Base-by-base conservation (phyloP, 2,888 invertebrate species). In the Phyllotreta striolata region DNA sequence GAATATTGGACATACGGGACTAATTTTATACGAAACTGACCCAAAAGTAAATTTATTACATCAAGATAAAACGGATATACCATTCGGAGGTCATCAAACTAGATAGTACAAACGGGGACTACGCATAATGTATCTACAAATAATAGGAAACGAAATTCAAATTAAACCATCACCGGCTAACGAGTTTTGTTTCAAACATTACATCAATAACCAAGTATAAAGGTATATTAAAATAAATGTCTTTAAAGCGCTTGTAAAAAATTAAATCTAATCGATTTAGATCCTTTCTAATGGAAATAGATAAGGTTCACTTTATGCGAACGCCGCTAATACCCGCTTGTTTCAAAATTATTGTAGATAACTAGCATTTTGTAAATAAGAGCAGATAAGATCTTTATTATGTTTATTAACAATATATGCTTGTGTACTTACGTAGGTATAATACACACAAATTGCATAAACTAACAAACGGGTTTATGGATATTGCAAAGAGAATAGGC, bases 351-450 rank as follows among this genome's bases (percentile, higher is more conserved):
- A 52, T 52, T 52, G 35, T 37, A 52, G 35, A 37, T 52, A 37
- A 10, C 37, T 13, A 5, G 35, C 12, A 52, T 52, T 37, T 52
- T 34, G 52, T 52, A 52, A 52, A 52, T 52, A 52, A 35, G 35
- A 35, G 37, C 34, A 35, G 52, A 52, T 52, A 52, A 5, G 34
- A 52, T 52, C 52, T 52, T 52, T 52, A 52, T 52, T 52, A 52
- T 8, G 37, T 12, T 37, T 37, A 52, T 52, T 8, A 52, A 52
- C 52, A 52, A 52, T 10, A 5, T 52, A 35, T 34, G 4, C 24
- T 35, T 44, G 44, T 44, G 37, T 9, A 52, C 9, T 38, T 24
- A 24, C 24, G 24, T 24, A 24, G 24, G 24, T 24, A 24, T 24
- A 24, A 4, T 24, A 24, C 24, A 24, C 24, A 24, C 24, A 24